Evolutionary conservation across 1,140 invertebrate species (phyloP).

Genomic region (Heterodera carotae): DNA sequence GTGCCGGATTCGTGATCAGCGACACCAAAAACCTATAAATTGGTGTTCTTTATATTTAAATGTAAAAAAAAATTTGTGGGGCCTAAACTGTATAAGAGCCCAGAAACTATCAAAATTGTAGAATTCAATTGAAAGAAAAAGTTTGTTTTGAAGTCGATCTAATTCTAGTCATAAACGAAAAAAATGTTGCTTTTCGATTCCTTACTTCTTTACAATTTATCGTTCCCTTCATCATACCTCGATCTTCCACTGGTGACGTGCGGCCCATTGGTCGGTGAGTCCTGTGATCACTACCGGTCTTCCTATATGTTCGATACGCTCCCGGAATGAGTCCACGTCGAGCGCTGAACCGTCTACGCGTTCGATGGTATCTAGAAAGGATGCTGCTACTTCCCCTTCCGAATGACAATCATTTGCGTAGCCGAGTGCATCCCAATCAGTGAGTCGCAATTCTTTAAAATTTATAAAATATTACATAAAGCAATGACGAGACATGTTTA

Average conservation of each 20-base stretch:
- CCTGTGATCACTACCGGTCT: slow-evolving; percentile 47
- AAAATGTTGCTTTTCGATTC: too few species aligned
- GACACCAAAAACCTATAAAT: too few species aligned
- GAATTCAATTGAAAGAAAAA: too few species aligned
- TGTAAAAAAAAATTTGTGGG: too few species aligned
- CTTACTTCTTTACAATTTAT: too few species aligned
- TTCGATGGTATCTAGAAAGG: slow-evolving; percentile 39
- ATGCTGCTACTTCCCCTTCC: slow-evolving; percentile 15
- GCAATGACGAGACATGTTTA: slow-evolving; percentile 12
- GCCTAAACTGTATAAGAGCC: too few species aligned
- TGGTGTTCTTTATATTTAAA: too few species aligned
- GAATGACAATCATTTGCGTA: slow-evolving; percentile 23
- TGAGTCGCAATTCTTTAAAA: slow-evolving; percentile 48
- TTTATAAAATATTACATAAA: too few species aligned
- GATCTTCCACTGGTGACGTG: slow-evolving; percentile 52
- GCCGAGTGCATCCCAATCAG: slow-evolving; percentile 46
- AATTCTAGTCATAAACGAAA: too few species aligned
- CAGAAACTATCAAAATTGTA: too few species aligned
- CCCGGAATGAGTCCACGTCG: slow-evolving; percentile 40
- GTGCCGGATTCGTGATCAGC: too few species aligned
- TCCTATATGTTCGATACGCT: slow-evolving; percentile 37
- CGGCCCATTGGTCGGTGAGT: slow-evolving; percentile 47
- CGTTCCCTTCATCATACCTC: slow-evolving; percentile 32
- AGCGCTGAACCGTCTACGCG: slow-evolving; percentile 36
- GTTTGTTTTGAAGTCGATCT: too few species aligned